Conservation (phyloP, 2,888 invertebrate genomes). For the Andrena chrysosceles region DNA sequence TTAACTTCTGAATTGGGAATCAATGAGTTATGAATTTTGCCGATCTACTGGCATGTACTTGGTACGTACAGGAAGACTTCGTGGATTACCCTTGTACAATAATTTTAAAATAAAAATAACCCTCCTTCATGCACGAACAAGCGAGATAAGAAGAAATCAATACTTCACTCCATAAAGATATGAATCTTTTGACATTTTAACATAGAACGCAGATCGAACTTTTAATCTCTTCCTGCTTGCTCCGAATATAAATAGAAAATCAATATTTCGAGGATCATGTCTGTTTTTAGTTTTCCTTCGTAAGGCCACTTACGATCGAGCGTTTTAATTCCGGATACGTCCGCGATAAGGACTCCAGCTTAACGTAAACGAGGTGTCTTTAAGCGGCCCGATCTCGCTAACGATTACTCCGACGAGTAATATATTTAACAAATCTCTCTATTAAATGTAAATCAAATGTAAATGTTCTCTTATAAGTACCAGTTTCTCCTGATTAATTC, state of each 20-base stretch:
- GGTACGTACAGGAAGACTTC: neutral
- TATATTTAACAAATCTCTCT: too few species aligned
- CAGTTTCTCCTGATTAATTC: too few species aligned
- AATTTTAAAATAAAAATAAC: neutral
- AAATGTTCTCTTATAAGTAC: too few species aligned
- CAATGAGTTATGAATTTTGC: neutral
- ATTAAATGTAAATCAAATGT: too few species aligned
- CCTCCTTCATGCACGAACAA: conserved; percentile 13
- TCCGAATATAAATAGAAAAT: conserved; percentile 47
- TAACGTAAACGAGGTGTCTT: too few species aligned
- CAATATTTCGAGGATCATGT: conserved; percentile 12
- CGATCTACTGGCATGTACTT: neutral
- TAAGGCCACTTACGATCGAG: too few species aligned
- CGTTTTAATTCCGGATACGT: neutral
- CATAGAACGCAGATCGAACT: conserved; percentile 4
- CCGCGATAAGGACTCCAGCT: too few species aligned
- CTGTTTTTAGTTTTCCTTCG: conserved; percentile 22
- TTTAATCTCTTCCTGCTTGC: conserved; percentile 23
- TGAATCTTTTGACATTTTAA: conserved; percentile 22
- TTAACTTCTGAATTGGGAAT: too few species aligned
- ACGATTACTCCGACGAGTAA: too few species aligned
- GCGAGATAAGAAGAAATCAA: conserved; percentile 16
- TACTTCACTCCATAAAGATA: neutral
- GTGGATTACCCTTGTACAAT: neutral
- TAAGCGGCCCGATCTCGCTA: too few species aligned